Evolutionary conservation across 2,797 vertebrate genomes (phyloP).

Genomic region (Ataeniobius toweri): DNA sequence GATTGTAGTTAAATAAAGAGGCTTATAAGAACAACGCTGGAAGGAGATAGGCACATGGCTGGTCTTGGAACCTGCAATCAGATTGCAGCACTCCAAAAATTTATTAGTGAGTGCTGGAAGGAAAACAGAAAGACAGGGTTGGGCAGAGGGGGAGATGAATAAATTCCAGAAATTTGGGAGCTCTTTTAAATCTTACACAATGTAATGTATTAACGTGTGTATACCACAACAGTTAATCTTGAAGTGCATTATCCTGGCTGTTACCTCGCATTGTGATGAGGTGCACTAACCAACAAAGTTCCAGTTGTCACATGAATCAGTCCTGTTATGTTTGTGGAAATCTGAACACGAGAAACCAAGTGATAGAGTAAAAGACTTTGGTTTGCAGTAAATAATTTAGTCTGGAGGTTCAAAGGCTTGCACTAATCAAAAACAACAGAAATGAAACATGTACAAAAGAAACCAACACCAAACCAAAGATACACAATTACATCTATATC

Average conservation of each 20-base stretch:
- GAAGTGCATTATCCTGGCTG: slow-evolving; percentile 55
- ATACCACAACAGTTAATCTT: slow-evolving; percentile 58
- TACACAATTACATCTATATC: neutral
- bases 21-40: slow-evolving; percentile 69
- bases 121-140: slow-evolving; percentile 49
- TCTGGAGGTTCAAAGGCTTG: neutral
- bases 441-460: neutral
- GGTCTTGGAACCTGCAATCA: slow-evolving; percentile 58
- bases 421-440: slow-evolving; percentile 17
- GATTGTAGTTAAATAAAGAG: slow-evolving; percentile 67
- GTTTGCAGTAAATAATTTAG: slow-evolving; percentile 17
- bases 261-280: slow-evolving; percentile 66
- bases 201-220: slow-evolving; percentile 57
- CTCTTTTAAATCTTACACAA: slow-evolving; percentile 55
- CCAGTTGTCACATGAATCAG: slow-evolving; percentile 46
- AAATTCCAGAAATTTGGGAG: slow-evolving; percentile 30
- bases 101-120: slow-evolving; percentile 69
- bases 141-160: slow-evolving; percentile 28
- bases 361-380: slow-evolving; percentile 30
- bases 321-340: slow-evolving; percentile 32
- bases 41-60: slow-evolving; percentile 50
- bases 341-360: slow-evolving; percentile 33
- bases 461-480: slow-evolving; percentile 2
- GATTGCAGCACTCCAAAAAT: slow-evolving; percentile 71
- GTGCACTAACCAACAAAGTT: slow-evolving; percentile 48